These are phyloP conservation scores for Nebria salina DNA, from an alignment of 2,888 invertebrate genomes.

Conservation along the genomic window DNA sequence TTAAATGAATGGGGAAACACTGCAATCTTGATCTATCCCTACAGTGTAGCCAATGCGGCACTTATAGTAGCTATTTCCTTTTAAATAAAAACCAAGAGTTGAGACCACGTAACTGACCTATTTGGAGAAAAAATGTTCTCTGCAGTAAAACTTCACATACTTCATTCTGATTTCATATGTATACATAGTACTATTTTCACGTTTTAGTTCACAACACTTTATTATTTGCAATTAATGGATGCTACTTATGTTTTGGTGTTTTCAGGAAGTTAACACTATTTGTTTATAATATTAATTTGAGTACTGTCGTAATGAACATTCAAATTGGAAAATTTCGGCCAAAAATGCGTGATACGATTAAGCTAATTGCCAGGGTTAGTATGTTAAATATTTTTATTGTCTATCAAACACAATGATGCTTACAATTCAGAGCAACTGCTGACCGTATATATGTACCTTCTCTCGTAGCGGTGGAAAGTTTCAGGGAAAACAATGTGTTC, in stretches of 20 bases:
- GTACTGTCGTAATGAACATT: no score
- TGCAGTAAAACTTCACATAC: background rate
- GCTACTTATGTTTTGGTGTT: no score
- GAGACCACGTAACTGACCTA: background rate
- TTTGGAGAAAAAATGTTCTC: background rate
- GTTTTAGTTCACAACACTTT: background rate
- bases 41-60: background rate
- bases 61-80: background rate
- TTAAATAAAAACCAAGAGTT: background rate
- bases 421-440: background rate
- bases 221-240: no score
- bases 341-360: background rate
- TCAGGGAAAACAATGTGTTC: background rate
- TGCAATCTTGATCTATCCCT: background rate
- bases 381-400: background rate
- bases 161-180: background rate
- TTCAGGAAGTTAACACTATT: no score
- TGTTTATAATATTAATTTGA: no score
- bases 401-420: background rate
- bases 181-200: background rate
- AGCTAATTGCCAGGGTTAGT: background rate
- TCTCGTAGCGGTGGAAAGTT: background rate
- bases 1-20: slow-evolving; percentile 24
- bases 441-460: background rate
- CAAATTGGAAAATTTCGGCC: no score